Percentiles rank a stretch among this genome's conserved stretches.
phyloP scores from a whole-genome alignment of 1,140 invertebrate genomes.

The Heliconius melpomene region DNA sequence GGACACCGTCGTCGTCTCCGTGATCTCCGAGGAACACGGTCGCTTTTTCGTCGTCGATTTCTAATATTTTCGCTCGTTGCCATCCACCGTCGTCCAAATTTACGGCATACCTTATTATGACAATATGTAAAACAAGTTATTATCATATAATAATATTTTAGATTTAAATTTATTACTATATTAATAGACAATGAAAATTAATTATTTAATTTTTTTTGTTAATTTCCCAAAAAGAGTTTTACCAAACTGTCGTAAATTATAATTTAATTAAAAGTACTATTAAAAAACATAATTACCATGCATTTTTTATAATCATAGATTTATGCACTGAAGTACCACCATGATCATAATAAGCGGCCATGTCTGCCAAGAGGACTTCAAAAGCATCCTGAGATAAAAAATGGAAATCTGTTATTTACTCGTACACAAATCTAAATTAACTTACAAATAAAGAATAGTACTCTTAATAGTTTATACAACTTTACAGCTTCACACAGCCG shows the following conservation, averaged over 20 bases:
- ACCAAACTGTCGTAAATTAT: too few species aligned
- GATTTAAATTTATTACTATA: too few species aligned
- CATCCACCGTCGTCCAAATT: slow-evolving; percentile 81
- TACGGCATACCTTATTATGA: slow-evolving; percentile 81
- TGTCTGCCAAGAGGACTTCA: slow-evolving; percentile 79
- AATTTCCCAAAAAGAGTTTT: too few species aligned
- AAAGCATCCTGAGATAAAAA: slow-evolving; percentile 67
- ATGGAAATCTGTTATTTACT: not conserved
- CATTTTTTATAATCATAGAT: slow-evolving; percentile 69
- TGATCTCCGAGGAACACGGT: slow-evolving; percentile 84
- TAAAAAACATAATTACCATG: slow-evolving; percentile 56
- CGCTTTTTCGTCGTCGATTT: slow-evolving; percentile 72
- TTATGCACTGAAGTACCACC: slow-evolving; percentile 62
- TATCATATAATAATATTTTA: too few species aligned
- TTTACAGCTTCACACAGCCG: too few species aligned
- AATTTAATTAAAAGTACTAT: not conserved
- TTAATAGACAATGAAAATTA: too few species aligned
- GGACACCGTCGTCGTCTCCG: slow-evolving; percentile 82
- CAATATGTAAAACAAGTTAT: not conserved
- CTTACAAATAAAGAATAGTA: not conserved
- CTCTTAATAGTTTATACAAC: not conserved
- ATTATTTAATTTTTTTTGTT: too few species aligned
- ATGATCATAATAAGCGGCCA: slow-evolving; percentile 81
- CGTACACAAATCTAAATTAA: not conserved
- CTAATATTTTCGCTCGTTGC: slow-evolving; percentile 83